A percentile compares a stretch with the other conserved stretches of the same genome.
Evolutionary conservation across 2,797 vertebrate genomes (phyloP).

Genomic region (Paguma larvata): DNA sequence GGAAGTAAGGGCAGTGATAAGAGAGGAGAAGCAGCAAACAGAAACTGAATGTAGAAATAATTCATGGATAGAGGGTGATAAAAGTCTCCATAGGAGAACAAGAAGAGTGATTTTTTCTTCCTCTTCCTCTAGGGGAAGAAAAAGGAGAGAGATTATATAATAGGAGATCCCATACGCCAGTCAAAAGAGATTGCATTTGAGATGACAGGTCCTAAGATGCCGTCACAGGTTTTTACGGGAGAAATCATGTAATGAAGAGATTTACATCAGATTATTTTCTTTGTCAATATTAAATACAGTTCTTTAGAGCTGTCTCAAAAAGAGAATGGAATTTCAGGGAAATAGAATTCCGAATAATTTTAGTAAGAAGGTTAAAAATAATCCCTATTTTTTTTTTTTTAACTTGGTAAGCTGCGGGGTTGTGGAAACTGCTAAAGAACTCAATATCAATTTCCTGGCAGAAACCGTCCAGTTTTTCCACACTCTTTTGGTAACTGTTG

Average conservation of each 20-base stretch:
- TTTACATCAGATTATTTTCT: constrained; percentile 39
- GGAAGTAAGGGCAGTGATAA: background rate
- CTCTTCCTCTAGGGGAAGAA: background rate
- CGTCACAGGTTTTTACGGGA: constrained; percentile 23
- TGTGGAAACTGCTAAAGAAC: constrained; percentile 69
- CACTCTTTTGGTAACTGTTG: constrained; percentile 61
- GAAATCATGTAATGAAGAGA: constrained; percentile 43
- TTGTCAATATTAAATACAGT: constrained; percentile 41
- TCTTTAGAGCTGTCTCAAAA: constrained; percentile 65
- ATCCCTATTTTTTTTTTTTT: background rate
- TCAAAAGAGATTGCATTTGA: constrained; percentile 19
- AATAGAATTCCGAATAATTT: constrained; percentile 69
- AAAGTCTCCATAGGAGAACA: background rate
- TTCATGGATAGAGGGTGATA: background rate
- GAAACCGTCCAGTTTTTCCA: constrained; percentile 64
- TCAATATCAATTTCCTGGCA: constrained; percentile 70
- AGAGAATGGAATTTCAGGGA: constrained; percentile 69
- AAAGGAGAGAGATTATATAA: constrained; percentile 9
- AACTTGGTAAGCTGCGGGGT: constrained; percentile 19
- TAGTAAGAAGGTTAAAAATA: constrained; percentile 67
- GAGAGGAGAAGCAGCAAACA: background rate
- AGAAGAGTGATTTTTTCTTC: background rate
- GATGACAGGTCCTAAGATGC: background rate
- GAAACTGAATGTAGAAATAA: background rate
- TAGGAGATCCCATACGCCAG: background rate